Base-by-base conservation (phyloP, 2,113 vertebrate species). In the Corythornis cristatus region DNA sequence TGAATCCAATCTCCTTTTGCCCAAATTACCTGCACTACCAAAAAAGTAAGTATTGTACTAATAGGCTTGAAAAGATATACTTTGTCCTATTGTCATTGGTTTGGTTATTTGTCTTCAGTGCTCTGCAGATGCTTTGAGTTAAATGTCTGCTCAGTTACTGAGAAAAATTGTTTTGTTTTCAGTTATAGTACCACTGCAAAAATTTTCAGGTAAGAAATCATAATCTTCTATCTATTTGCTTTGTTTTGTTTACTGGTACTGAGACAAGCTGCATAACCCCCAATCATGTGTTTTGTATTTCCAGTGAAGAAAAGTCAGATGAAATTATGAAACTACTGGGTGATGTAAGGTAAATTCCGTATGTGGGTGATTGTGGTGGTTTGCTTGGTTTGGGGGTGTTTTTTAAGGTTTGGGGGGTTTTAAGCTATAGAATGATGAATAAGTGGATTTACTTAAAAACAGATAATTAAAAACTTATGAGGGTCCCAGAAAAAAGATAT, bases 221-320 rank as follows among this genome's bases (percentile, higher is more conserved):
- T 50, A 19, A 4, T 66, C 17, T 79, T 86, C 0, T 61, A 6
- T 37, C 66, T 58, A 29, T 67, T 87, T 70, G 53, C 83, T 67
- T 89, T 91, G 6, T 68, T 45, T 80, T 78, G 7, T 68, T 48
- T 80, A 72, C 42, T 70, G 58, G 3, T 75, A 8, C 73, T 91
- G 56, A 73, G 42, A 67, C 66, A 42, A 50, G 43, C 31, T 83
- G 15, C 8, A 8, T 61, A 65, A 62, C 28, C 22, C 61, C 5
- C 70, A 83, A 61, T 87, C 46, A 58, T 1, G 0, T 58, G 58
- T 42, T 97, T 93, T 77, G 93, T 33, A 88, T 81, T 98, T 96
- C 81, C 97, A 99, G 99, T 97, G 99, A 99, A 96, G 99, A 99
- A 96, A 99, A 99, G 89, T 99, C 99, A 46, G 99, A 99, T 95